Evolutionary conservation across 2,888 invertebrate genomes (phyloP).

Genomic region (Eilema sororculum): DNA sequence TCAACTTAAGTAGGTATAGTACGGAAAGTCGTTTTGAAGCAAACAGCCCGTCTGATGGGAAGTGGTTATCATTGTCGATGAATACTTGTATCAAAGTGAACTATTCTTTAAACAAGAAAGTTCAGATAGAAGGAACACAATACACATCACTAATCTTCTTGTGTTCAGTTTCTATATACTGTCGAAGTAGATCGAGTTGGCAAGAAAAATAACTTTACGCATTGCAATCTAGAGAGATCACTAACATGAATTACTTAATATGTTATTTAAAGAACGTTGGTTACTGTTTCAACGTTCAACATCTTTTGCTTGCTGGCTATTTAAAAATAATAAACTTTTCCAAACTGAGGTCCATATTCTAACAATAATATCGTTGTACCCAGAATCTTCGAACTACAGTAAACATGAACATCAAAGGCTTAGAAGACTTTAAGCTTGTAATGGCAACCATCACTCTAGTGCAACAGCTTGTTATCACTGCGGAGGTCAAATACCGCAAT

Average conservation of each 20-base stretch:
- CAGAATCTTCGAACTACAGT: conserved; percentile 89
- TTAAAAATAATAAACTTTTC: not conserved
- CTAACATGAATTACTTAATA: too few relatives aligned
- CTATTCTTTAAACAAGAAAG: too few relatives aligned
- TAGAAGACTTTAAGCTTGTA: conserved; percentile 94
- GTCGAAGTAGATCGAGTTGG: too few relatives aligned
- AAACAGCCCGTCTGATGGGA: too few relatives aligned
- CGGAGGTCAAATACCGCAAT: conserved; percentile 91
- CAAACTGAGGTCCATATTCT: not conserved
- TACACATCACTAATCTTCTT: too few relatives aligned
- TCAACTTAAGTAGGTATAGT: not conserved
- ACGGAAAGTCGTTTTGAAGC: too few relatives aligned
- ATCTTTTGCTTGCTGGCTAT: not conserved
- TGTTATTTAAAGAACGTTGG: too few relatives aligned
- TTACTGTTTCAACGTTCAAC: not conserved
- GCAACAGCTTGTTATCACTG: conserved; percentile 91
- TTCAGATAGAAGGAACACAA: too few relatives aligned
- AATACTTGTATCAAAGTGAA: too few relatives aligned
- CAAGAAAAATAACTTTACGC: too few relatives aligned
- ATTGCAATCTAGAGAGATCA: too few relatives aligned
- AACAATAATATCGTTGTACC: conserved; percentile 21
- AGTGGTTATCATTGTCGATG: not conserved
- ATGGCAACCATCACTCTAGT: conserved; percentile 94
- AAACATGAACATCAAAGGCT: conserved; percentile 91
- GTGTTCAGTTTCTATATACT: too few relatives aligned